Base-by-base conservation (phyloP, 2,113 vertebrate genomes). In the Phodopus roborovskii region DNA sequence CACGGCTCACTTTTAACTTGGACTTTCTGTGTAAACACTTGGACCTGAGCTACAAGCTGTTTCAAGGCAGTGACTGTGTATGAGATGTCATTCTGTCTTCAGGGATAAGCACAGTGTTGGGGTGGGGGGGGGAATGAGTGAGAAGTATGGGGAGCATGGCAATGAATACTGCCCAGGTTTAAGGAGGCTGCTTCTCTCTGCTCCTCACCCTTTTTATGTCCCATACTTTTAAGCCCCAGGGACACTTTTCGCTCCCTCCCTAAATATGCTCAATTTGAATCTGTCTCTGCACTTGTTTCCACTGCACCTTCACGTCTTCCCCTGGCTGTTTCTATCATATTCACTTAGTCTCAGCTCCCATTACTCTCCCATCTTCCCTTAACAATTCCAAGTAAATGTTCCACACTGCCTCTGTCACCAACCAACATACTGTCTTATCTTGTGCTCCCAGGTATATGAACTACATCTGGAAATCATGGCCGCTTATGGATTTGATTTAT, bases 401-500 rank as follows among this genome's bases (percentile, higher is more conserved):
- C 90, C 62, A n/a, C 3, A 9, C n/a, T 91, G 13, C 2, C 11
- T 17, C 73, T 36, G 1, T 78, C 36, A 45, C 12, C 42, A 5
- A 42, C n/a, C 53, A 45, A 19, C n/a, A 39, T 10, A n/a, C 13
- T 36, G 33, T 42, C 64, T 82, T 92, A 77, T 7, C 58, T 82
- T 94, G n/a, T 74, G 58, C 83, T 71, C 66, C 26, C 66, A 60
- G 15, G 64, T 36, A 82, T 3, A 71, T 16, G 64, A 26, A 71
- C 53, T 1, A 24, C 15, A 64, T 60, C 39, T 78, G 53, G 71
- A 91, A 86, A 78, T 13, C 81, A 4, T 73, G 50, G 50, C 48
- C 73, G 70, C 87, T 68, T 77, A 19, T 73, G 48, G 30, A 78
- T 88, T 94, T 36, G 3, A 64, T 71, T 93, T 94, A 95, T 70